A percentile compares a stretch with the other conserved stretches of the same genome.
Conservation (phyloP, 2,888 invertebrate species). For the Euplagia quadripunctaria region DNA sequence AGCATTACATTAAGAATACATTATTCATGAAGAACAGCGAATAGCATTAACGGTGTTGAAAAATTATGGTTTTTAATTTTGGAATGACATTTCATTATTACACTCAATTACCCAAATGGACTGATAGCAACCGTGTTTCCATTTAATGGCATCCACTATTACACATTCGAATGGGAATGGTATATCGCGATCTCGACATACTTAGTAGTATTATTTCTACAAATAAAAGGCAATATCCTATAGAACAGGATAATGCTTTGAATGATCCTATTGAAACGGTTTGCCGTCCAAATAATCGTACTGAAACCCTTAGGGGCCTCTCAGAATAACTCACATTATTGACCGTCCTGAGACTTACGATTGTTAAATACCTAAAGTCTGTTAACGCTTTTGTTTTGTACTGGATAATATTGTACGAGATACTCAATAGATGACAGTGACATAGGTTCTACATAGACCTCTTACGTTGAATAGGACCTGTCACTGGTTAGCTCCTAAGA, state of each 20-base stretch:
- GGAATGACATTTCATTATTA: background rate
- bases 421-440: constrained; percentile 8
- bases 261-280: constrained; percentile 39
- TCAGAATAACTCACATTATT: constrained; percentile 36
- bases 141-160: background rate
- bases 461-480: constrained; percentile 7
- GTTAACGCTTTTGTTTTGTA: constrained; percentile 15
- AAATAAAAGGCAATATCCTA: background rate
- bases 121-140: background rate
- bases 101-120: background rate
- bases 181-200: background rate
- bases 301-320: constrained; percentile 32
- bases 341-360: constrained; percentile 21
- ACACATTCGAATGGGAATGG: background rate
- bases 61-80: background rate
- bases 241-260: constrained; percentile 14
- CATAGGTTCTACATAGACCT: constrained; percentile 11
- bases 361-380: constrained; percentile 12
- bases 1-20: background rate
- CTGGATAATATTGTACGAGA: constrained; percentile 8
- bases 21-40: background rate
- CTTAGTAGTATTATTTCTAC: background rate
- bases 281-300: constrained; percentile 24
- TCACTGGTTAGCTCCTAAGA: constrained; percentile 12
- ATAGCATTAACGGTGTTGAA: background rate